Conservation (phyloP, 2,113 vertebrate species). For the Coturnix japonica region DNA sequence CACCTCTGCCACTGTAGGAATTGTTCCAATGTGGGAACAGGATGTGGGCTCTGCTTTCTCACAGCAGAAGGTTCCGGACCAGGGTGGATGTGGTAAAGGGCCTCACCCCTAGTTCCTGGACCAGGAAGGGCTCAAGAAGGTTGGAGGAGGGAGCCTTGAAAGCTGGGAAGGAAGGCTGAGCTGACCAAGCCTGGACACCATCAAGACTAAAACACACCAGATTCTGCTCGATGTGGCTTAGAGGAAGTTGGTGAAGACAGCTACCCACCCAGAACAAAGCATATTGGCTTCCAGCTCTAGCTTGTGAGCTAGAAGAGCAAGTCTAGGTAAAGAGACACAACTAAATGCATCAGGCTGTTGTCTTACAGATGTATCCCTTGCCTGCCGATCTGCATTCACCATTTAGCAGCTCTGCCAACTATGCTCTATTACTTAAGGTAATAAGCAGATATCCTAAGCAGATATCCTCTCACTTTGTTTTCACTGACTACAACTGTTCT, state of each 20-base stretch:
- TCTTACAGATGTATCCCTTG: background rate
- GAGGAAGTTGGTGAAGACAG: background rate
- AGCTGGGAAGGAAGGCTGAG: conserved; percentile 14
- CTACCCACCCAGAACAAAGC: background rate
- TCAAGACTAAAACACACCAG: background rate
- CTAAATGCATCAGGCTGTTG: background rate
- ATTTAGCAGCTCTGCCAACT: background rate
- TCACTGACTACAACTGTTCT: background rate
- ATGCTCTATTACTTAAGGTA: background rate
- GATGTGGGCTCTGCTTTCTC: conserved; percentile 32
- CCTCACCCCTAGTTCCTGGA: conserved; percentile 34
- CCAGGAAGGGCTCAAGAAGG: background rate
- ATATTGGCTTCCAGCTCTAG: background rate
- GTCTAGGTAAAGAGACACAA: background rate
- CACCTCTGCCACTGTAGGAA: background rate
- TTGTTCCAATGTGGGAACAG: conserved; percentile 14
- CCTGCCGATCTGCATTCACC: background rate
- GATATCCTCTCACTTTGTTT: background rate
- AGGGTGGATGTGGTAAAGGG: conserved; percentile 14
- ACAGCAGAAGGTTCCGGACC: background rate
- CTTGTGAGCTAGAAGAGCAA: background rate
- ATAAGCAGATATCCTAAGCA: background rate
- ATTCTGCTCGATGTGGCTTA: background rate
- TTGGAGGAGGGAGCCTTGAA: background rate
- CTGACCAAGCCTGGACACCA: background rate